Evolutionary conservation across 2,113 vertebrate genomes (phyloP), one percentile per base, ranked within the genome.

Genomic region (Empidonax alnorum): DNA sequence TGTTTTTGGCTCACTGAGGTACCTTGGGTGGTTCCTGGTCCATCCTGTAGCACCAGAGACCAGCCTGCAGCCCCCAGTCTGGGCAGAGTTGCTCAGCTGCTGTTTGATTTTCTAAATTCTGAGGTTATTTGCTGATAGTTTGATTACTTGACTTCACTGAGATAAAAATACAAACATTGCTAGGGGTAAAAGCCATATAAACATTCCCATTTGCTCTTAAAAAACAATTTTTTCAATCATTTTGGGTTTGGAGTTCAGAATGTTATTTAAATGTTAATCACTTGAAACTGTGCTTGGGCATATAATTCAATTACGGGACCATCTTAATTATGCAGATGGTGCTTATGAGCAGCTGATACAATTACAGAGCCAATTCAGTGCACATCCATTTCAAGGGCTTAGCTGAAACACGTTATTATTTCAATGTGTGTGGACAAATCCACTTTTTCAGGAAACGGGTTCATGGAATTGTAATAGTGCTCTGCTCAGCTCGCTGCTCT

Each of bases 191-290:
- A 95, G 71, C 86, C 55, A 52, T 84, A 46, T 41, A 84, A 95
- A 84, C 84, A 65, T 90, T 66, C 85, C 75, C 39, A 18, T 88
- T 97, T 87, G 56, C 84, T 92, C 79, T 87, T 90, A 74, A 85
- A 86, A 71, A 78, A 1, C 63, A 69, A 16, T 77, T 94, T 97
- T 95, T 96, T 83, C 87, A 55, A n/a, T 89, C 44, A 55, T 96
- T 96, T 88, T 83, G 63, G 37, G 31, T 89, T 90, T 78, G 58
- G 62, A 96, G 85, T 95, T 96, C 87, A 94, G 91, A 93, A 90
- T 84, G 92, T 95, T 95, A 87, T 94, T 97, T 96, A 93, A 94
- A 94, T 95, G 87, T 93, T 96, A 97, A 97, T 95, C 94, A 92
- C 92, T 97, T 95, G 95, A 96, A 95, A 92, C 80, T 93, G 84